These are phyloP conservation scores for Channa argus DNA, from an alignment of 2,113 vertebrate genomes.

Conservation along the genomic window DNA sequence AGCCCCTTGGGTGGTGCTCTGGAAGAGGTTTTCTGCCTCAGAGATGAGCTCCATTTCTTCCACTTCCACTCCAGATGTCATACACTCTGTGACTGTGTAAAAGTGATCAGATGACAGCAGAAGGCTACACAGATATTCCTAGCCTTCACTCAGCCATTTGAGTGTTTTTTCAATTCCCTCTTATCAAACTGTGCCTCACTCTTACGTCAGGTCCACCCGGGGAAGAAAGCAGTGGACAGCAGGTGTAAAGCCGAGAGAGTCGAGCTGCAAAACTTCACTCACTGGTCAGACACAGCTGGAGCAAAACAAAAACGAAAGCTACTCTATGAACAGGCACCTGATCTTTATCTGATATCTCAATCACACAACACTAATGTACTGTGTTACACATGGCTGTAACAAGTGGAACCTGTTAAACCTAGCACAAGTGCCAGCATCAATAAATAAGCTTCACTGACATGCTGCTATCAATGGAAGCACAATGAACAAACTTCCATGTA, in stretches of 20 bases:
- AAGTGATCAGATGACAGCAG: slow-evolving; percentile 45
- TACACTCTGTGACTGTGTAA: slow-evolving; percentile 4
- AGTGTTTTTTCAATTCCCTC: slow-evolving; percentile 44
- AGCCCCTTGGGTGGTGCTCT: slow-evolving; percentile 11
- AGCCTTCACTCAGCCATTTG: slow-evolving; percentile 26
- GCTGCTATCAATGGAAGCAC: slow-evolving; percentile 42
- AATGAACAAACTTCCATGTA: slow-evolving; percentile 51
- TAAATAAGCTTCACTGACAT: slow-evolving; percentile 56
- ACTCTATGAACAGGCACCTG: slow-evolving; percentile 30
- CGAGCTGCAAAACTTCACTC: slow-evolving; percentile 46
- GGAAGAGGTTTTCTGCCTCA: slow-evolving; percentile 26
- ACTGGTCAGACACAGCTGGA: slow-evolving; percentile 21
- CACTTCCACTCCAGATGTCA: slow-evolving; percentile 65
- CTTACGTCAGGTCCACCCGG: slow-evolving; percentile 52
- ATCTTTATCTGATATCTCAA: slow-evolving; percentile 56
- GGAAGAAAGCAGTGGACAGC: slow-evolving; percentile 55
- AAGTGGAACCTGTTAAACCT: slow-evolving; percentile 81
- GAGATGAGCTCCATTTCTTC: slow-evolving; percentile 44
- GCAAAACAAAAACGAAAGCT: slow-evolving; percentile 41
- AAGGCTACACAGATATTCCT: slow-evolving; percentile 14
- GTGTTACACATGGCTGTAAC: slow-evolving; percentile 61
- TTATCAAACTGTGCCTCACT: slow-evolving; percentile 53
- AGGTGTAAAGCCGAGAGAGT: slow-evolving; percentile 66
- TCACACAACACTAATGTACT: slow-evolving; percentile 21
- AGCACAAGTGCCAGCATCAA: slow-evolving; percentile 56